Conservation (phyloP, 2,888 invertebrate genomes). For the Drosophila recens region DNA sequence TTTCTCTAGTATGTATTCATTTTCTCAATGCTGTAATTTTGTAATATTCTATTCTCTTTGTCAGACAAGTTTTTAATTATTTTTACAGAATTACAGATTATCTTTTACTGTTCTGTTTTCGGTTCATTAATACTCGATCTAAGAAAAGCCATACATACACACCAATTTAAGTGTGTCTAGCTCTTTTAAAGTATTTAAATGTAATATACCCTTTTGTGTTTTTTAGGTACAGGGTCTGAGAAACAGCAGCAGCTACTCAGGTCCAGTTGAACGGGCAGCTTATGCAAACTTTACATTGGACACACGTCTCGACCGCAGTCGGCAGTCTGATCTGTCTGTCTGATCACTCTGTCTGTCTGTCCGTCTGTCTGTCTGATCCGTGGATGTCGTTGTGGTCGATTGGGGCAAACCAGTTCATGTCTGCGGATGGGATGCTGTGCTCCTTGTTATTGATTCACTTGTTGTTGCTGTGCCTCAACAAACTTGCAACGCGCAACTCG, state of each 20-base stretch:
- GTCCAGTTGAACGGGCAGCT: conserved; percentile 40
- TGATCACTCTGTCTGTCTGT: neutral
- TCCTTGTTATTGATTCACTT: conserved; percentile 37
- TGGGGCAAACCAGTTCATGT: conserved; percentile 71
- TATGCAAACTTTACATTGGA: conserved; percentile 74
- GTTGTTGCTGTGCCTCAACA: conserved; percentile 56
- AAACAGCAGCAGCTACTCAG: conserved; percentile 1
- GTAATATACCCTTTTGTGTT: neutral
- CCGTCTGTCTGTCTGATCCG: conserved; percentile 59
- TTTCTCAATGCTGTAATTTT: too few relatives aligned
- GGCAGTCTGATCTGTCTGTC: neutral
- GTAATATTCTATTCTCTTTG: too few relatives aligned
- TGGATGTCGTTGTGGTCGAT: conserved; percentile 53
- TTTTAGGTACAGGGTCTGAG: neutral
- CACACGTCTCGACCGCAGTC: conserved; percentile 63
- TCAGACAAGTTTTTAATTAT: too few relatives aligned
- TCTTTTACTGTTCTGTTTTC: too few relatives aligned
- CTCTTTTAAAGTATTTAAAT: neutral
- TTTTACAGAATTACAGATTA: too few relatives aligned
- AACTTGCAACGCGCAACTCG: conserved; percentile 50
- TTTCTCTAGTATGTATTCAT: too few relatives aligned
- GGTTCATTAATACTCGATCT: too few relatives aligned
- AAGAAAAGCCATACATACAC: too few relatives aligned
- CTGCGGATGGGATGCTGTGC: conserved; percentile 17
- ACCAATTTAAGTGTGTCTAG: neutral